phyloP scores from a whole-genome alignment of 2,888 invertebrate genomes.

The Dendrolimus pini region DNA sequence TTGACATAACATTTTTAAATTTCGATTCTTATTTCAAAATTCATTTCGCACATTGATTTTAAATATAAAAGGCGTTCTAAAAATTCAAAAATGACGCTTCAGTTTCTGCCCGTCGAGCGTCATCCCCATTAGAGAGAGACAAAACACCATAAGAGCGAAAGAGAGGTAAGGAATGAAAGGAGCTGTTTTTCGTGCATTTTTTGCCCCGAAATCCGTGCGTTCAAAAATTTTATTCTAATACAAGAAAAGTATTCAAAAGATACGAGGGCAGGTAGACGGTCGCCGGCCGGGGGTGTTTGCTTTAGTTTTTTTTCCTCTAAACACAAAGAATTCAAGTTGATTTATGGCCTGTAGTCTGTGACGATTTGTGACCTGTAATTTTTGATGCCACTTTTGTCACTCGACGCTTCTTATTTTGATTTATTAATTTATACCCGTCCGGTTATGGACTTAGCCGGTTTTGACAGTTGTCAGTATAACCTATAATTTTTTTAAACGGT shows the following conservation, averaged over 20 bases:
- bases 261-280: constrained; percentile 69
- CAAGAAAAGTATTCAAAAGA: constrained; percentile 72
- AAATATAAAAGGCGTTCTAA: constrained; percentile 35
- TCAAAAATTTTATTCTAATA: constrained; percentile 72
- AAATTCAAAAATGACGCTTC: constrained; percentile 49
- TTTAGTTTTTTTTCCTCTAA: constrained; percentile 61
- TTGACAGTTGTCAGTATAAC: constrained; percentile 54
- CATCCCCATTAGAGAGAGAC: constrained; percentile 50
- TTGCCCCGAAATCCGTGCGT: constrained; percentile 67
- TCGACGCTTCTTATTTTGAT: constrained; percentile 51
- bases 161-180: constrained; percentile 23
- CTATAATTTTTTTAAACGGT: constrained; percentile 40
- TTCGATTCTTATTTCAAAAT: background rate
- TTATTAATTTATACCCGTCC: constrained; percentile 62
- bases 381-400: constrained; percentile 72
- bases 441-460: constrained; percentile 37
- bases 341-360: constrained; percentile 63
- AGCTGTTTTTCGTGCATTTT: constrained; percentile 68
- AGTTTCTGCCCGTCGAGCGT: constrained; percentile 31
- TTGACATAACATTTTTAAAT: too few relatives aligned
- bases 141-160: constrained; percentile 4
- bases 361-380: constrained; percentile 75
- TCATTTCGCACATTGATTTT: constrained; percentile 23
- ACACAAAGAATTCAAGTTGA: constrained; percentile 66
- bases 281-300: constrained; percentile 60